phyloP scores from a whole-genome alignment of 2,113 vertebrate genomes.

The Entosphenus tridentatus region DNA sequence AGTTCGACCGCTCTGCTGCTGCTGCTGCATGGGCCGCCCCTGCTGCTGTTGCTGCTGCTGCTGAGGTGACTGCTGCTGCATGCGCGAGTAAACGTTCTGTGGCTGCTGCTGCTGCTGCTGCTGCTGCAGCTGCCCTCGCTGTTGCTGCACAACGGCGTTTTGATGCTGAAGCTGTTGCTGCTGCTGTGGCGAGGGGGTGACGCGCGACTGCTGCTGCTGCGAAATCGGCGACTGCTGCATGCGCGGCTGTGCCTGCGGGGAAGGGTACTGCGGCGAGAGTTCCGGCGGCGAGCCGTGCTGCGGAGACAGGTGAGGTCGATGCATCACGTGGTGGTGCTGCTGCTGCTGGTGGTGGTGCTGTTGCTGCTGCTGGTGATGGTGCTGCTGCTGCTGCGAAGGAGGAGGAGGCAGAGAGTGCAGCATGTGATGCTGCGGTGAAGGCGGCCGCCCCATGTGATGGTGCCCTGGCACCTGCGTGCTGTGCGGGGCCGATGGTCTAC shows the following conservation, averaged over 20 bases:
- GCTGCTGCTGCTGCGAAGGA: neutral
- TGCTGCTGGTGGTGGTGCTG: neutral
- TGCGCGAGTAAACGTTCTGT: neutral
- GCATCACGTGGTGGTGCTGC: neutral
- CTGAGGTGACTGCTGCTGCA: neutral
- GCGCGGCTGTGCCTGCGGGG: conserved; percentile 1
- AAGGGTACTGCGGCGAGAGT: neutral
- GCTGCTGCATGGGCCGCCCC: neutral
- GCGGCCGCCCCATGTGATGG: conserved; percentile 4
- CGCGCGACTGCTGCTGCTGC: neutral
- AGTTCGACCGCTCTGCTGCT: neutral
- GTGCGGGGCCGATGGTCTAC: too few species aligned
- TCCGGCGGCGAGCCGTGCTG: conserved; percentile 3
- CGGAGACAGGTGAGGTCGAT: neutral
- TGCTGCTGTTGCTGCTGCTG: conserved; percentile 4
- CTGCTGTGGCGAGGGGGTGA: neutral
- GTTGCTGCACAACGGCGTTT: too few species aligned
- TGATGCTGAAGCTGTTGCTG: neutral
- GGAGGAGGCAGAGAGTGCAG: conserved; percentile 2
- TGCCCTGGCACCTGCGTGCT: too few species aligned
- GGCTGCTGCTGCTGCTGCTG: neutral
- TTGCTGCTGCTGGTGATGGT: conserved; percentile 2
- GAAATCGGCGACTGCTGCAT: neutral
- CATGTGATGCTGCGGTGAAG: neutral
- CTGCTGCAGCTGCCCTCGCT: neutral